phyloP scores from a whole-genome alignment of 2,888 invertebrate species.

The Strigamia maritima region DNA sequence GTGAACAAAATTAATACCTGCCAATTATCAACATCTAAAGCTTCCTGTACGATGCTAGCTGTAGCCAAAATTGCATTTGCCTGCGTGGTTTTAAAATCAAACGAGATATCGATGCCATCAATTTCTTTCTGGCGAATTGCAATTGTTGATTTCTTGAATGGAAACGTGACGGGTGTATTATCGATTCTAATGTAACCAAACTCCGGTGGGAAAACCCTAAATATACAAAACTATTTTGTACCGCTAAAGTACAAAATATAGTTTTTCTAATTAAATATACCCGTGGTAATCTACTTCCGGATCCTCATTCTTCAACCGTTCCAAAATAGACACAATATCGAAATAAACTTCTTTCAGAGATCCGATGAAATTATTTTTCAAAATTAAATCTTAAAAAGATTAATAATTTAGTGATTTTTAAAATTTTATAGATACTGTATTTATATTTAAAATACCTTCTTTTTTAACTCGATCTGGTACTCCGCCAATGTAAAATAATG shows the following conservation, averaged over 20 bases:
- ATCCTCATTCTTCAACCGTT: conserved; percentile 77
- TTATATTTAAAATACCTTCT: neutral
- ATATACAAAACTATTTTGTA: conserved; percentile 55
- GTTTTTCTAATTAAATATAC: conserved; percentile 48
- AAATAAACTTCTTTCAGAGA: conserved; percentile 88
- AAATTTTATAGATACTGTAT: neutral
- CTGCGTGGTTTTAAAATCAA: conserved; percentile 81
- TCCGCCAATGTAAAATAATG: conserved; percentile 88
- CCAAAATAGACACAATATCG: conserved; percentile 86
- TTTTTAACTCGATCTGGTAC: conserved; percentile 54
- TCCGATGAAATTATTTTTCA: conserved; percentile 81
- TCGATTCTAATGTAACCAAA: conserved; percentile 79
- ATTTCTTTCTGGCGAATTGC: conserved; percentile 82
- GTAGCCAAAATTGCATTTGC: conserved; percentile 80
- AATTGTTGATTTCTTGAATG: conserved; percentile 77
- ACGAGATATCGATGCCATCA: conserved; percentile 70
- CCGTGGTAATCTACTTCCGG: conserved; percentile 64
- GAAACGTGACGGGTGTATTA: conserved; percentile 85
- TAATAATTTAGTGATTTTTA: neutral
- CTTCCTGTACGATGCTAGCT: conserved; percentile 68
- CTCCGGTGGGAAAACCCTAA: conserved; percentile 74
- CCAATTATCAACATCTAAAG: conserved; percentile 70
- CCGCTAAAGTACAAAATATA: neutral
- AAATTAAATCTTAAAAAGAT: conserved; percentile 61
- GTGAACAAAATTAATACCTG: conserved; percentile 65